Evolutionary conservation across 2,113 vertebrate genomes (phyloP), one percentile per base, ranked within the genome.

Genomic region (Syngnathus floridae): DNA sequence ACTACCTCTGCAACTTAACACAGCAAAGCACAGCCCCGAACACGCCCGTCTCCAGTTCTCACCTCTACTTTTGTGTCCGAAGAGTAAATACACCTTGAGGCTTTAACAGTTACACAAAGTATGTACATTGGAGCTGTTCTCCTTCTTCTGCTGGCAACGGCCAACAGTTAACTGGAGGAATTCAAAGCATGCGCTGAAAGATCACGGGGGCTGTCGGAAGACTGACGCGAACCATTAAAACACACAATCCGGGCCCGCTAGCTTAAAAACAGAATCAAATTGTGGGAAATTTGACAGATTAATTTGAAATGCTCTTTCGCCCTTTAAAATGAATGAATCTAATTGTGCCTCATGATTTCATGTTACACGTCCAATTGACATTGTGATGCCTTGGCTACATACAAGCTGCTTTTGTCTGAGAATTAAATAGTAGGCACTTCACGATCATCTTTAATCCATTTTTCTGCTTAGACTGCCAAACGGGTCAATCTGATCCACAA

Each of bases 111-210:
- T 21, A 51, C n/a, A 51, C 19, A 19, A 21, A n/a, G 19, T 21
- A 51, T 21, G 48, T 51, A 51, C 38, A 58, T 11, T 58, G 16
- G 19, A n/a, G 56, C 55, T 2, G 26, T 26, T 26, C 35, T 22
- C 51, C 12, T 48, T 16, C 49, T 52, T 56, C 22, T 56, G 54
- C 26, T 26, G 22, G 10, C 9, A 31, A 26, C 22, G 22, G 10
- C 35, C 55, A 57, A 58, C 56, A 17, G 56, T 37, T 36, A 57
- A 57, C 55, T 36, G 26, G 31, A 57, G 55, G 55, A 57, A 57
- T 57, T 58, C 56, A 17, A 58, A 58, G 56, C 35, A 58, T 58
- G 35, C 38, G 35, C 56, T n/a, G 56, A 37, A 37, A 17, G 8
- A 36, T 58, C 56, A 58, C 8, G 56, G 56, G 55, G 35, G 35